phyloP scores from a whole-genome alignment of 30 jellyfish, hydroid and myxozoan species.

The Morbakka virulenta region DNA sequence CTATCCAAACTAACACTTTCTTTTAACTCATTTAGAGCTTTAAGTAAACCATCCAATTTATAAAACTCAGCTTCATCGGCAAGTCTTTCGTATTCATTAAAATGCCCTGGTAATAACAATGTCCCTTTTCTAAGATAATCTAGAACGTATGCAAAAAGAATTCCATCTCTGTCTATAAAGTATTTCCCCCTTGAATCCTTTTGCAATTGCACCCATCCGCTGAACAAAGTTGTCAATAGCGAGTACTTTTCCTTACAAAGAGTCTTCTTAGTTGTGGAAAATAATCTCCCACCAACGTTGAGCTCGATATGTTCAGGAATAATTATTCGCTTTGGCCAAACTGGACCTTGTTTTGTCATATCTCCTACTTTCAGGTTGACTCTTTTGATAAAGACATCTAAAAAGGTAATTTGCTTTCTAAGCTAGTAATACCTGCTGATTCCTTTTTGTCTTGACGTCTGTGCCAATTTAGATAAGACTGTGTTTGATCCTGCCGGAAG shows the following conservation, averaged over 20 bases:
- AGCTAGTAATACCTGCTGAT: too few species aligned
- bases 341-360: not conserved
- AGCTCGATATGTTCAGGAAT: constrained; percentile 10
- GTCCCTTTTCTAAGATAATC: constrained; percentile 48
- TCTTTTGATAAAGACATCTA: too few species aligned
- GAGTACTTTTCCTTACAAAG: constrained; percentile 33
- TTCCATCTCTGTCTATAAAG: constrained; percentile 50
- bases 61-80: constrained; percentile 46
- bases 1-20: not conserved
- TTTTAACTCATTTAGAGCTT: constrained; percentile 2
- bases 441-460: too few species aligned
- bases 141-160: constrained; percentile 25
- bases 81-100: constrained; percentile 37
- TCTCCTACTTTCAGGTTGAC: too few species aligned
- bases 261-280: constrained; percentile 26
- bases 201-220: constrained; percentile 38
- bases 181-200: constrained; percentile 26
- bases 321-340: not conserved
- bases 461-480: too few species aligned
- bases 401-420: too few species aligned
- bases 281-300: constrained; percentile 52
- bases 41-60: constrained; percentile 24
- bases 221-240: constrained; percentile 44
- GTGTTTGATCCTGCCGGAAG: too few species aligned
- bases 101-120: constrained; percentile 32